Conservation (phyloP, 2,888 invertebrate genomes). For the Mylabris sibirica region DNA sequence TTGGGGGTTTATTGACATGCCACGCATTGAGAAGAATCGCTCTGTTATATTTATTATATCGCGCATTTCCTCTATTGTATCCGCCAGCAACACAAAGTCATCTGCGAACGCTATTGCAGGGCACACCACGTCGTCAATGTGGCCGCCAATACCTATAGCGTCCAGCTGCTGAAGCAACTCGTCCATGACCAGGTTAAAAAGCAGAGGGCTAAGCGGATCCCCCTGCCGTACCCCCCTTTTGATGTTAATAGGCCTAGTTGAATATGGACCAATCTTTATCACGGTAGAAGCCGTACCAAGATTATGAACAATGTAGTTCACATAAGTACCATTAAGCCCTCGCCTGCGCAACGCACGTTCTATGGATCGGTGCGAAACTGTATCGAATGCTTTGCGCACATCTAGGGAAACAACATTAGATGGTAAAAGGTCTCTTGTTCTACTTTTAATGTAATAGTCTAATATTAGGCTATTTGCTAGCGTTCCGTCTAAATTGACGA, state of each 20-base stretch:
- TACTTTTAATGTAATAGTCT: background rate
- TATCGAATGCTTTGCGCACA: conserved; percentile 35
- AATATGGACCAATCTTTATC: background rate
- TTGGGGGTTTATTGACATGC: background rate
- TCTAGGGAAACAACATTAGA: conserved; percentile 31
- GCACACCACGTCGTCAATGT: background rate
- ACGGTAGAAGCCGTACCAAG: background rate
- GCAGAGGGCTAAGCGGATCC: background rate
- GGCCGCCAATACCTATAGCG: background rate
- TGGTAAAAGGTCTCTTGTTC: conserved; percentile 1
- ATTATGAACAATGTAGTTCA: background rate
- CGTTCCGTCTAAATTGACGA: conserved; percentile 12
- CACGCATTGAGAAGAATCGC: background rate
- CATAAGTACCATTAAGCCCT: background rate
- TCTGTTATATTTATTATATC: background rate
- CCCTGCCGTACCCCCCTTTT: background rate
- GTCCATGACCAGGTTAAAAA: background rate
- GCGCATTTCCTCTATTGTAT: background rate
- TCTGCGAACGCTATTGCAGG: conserved; percentile 23
- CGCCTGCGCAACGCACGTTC: background rate
- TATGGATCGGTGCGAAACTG: conserved; percentile 23
- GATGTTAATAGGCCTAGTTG: background rate
- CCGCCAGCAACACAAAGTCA: conserved; percentile 20
- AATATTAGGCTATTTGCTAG: conserved; percentile 15
- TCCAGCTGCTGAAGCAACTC: background rate